Evolutionary conservation across 2,888 invertebrate genomes (phyloP).

Genomic region (Idaea aversata): DNA sequence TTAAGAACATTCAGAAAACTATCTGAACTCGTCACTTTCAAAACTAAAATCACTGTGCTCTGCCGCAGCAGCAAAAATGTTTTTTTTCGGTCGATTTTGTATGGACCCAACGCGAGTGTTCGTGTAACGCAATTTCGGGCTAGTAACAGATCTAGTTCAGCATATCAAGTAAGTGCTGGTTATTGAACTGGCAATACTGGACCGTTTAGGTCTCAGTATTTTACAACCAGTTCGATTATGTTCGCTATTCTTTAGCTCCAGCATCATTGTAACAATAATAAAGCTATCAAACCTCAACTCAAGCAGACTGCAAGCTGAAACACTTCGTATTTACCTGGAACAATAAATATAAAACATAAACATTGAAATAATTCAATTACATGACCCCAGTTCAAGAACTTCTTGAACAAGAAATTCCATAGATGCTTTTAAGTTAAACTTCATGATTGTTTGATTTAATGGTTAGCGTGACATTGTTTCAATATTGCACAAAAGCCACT

Average conservation of each 20-base stretch:
- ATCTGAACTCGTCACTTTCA: not conserved
- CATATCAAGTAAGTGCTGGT: not conserved
- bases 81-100: too few species aligned
- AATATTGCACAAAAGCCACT: constrained; percentile 44
- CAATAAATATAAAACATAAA: constrained; percentile 38
- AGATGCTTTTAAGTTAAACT: constrained; percentile 35
- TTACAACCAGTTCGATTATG: not conserved
- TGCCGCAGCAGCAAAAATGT: too few species aligned
- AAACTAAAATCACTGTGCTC: too few species aligned
- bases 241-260: not conserved
- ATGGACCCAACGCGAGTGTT: too few species aligned
- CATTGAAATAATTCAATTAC: constrained; percentile 27
- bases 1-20: constrained; percentile 9
- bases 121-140: too few species aligned
- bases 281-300: constrained; percentile 26
- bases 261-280: not conserved
- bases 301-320: constrained; percentile 16
- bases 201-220: not conserved
- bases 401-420: constrained; percentile 28
- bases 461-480: constrained; percentile 43
- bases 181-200: not conserved
- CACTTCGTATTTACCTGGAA: constrained; percentile 44
- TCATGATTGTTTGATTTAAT: constrained; percentile 43
- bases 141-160: too few species aligned
- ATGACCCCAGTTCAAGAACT: constrained; percentile 44